Base-by-base conservation (phyloP, 2,797 vertebrate genomes). In the Spinus olivaceus region DNA sequence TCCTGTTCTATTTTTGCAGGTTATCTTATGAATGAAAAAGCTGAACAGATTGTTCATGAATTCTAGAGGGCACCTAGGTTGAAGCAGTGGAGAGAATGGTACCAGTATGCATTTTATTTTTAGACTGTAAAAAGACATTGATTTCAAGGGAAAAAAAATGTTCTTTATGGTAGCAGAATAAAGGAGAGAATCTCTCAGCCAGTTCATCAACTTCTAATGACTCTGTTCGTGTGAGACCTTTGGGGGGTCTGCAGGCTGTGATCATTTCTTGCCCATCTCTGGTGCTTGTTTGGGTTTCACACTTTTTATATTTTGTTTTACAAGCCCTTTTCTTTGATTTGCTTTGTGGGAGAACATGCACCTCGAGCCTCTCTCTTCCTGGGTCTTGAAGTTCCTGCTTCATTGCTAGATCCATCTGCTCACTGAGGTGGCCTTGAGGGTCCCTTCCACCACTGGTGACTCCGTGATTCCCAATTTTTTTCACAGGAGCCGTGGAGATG, bases 401-500 rank as follows among this genome's bases (percentile, higher is more conserved):
- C 7, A 64, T 32, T 63, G 14, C 39, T 25, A 9, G 8, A 51
- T 49, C 47, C 4, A 0, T 15, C 57, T 67, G 77, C 86, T 94
- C 57, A 21, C 9, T 71, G 80, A 41, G 72, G 5, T 46, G 65
- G 27, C 60, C 51, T 53, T 1, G 30, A 24, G 32, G 39, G 18
- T 78, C 30, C 20, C 18, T 57, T 46, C 30, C 51, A 59, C 1
- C 57, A 2, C 1, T 10, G 80, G 19, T 78, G 72, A 57, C 25
- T 57, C 44, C 0, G 12, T 32, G 37, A 53, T 23, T 20, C 39
- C 33, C 35, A 20, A 30, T 84, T 72, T 90, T 49, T 81, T 54
- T 50, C 57, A 0, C 95, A 98, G 98, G 98, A 88, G 97, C 98
- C 0, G 98, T 99, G 84, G 99, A 99, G 95, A 98, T 99, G 93